Percentiles rank a stretch among this genome's conserved stretches.
These are phyloP conservation scores for Hypothenemus hampei DNA, from an alignment of 1,140 invertebrate genomes.

Conservation along the genomic window DNA sequence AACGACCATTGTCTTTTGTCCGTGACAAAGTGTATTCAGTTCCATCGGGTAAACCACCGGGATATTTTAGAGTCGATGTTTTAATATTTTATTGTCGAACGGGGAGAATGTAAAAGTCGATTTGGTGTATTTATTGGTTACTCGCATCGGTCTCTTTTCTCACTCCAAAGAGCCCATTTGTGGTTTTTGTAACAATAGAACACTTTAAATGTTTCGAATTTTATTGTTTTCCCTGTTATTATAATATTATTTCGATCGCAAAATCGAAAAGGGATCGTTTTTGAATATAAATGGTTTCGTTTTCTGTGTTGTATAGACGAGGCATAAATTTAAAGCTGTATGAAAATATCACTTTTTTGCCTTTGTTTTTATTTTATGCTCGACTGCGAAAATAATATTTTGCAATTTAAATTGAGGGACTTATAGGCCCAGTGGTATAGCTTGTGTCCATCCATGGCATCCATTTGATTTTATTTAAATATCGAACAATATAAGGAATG, in stretches of 20 bases:
- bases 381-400: not conserved
- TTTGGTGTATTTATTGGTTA: constrained; percentile 35
- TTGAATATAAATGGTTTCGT: constrained; percentile 8
- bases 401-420: constrained; percentile 12
- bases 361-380: not conserved
- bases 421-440: too few relatives aligned
- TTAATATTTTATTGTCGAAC: constrained; percentile 24
- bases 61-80: constrained; percentile 16
- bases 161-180: constrained; percentile 32
- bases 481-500: too few relatives aligned
- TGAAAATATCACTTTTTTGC: constrained; percentile 4
- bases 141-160: too few relatives aligned
- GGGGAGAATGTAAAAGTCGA: constrained; percentile 27
- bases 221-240: constrained; percentile 32
- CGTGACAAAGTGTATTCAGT: constrained; percentile 22
- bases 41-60: constrained; percentile 12
- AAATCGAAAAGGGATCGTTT: not conserved
- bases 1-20: constrained; percentile 11
- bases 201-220: constrained; percentile 39
- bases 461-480: too few relatives aligned
- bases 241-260: constrained; percentile 9
- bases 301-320: not conserved
- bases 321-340: constrained; percentile 6
- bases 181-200: constrained; percentile 38
- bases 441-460: too few relatives aligned